Base-by-base conservation (phyloP, 2,797 vertebrate genomes). In the Gastrophryne carolinensis region DNA sequence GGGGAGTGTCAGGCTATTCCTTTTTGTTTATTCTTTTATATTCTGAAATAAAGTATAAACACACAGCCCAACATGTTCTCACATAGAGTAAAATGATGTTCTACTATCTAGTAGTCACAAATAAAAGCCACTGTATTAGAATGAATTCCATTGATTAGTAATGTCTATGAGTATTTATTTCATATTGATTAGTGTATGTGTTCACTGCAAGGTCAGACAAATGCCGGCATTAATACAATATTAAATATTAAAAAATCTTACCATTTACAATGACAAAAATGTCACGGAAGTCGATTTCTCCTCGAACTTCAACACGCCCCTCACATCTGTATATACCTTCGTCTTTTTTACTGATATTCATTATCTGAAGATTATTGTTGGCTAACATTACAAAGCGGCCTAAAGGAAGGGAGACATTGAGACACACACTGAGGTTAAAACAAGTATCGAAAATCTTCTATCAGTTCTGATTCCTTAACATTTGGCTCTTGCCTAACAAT, bases 281-380 rank as follows among this genome's bases (percentile, higher is more conserved):
- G 85, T 99, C 97, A 69, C 95, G 93, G 73, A 98, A 99, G 78
- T 99, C 95, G 71, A 99, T 98, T 89, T 99, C 98, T 30, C 98
- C 98, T 17, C 98, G 91, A 2, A 97, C 96, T 84, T 98, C 96
- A 17, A 99, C 96, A 84, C 96, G 93, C 80, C 96, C 98, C 88
- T 99, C 98, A 50, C 98, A 99, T 78, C 98, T 93, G 84, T 98
- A 99, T 80, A 97, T 91, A 13, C 96, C 97, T 90, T 98, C 97
- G 78, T 99, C 95, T 2, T 90, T 95, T 87, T 98, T 99, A 84
- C 89, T 97, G 83, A 99, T 95, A 80, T 92, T 94, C 66, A 92
- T 92, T 86, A 99, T 94, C 88, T 96, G 96, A 3, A 99, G 92
- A 87, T 97, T 98, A 90, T 96, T 98, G 88, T 97, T 99, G 61